These are phyloP conservation scores for Hyposoter didymator DNA, from an alignment of 2,888 invertebrate genomes.

Conservation along the genomic window DNA sequence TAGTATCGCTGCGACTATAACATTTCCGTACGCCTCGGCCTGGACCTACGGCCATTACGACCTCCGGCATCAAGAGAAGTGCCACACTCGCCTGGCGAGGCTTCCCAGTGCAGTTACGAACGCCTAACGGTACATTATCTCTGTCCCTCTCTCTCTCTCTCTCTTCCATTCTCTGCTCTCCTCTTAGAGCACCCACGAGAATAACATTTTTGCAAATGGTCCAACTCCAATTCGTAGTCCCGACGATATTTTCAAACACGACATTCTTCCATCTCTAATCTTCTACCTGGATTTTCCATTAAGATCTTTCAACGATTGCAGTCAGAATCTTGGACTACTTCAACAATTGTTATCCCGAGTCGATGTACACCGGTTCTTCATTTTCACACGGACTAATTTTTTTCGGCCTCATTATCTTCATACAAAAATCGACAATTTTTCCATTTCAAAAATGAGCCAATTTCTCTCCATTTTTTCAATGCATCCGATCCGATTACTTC, in stretches of 20 bases:
- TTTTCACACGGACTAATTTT: background rate
- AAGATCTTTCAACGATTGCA: constrained; percentile 2
- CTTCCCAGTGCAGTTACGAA: constrained; percentile 65
- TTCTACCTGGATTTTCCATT: constrained; percentile 2
- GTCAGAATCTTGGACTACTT: background rate
- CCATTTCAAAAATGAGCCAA: background rate
- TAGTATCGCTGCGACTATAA: constrained; percentile 49
- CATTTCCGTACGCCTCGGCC: constrained; percentile 56
- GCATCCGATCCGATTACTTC: too few relatives aligned
- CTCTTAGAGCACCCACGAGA: constrained; percentile 31
- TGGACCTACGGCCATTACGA: constrained; percentile 68
- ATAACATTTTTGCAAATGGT: constrained; percentile 35
- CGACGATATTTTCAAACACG: background rate
- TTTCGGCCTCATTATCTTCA: too few relatives aligned
- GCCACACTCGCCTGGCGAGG: constrained; percentile 40
- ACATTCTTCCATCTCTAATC: constrained; percentile 2
- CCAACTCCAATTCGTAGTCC: constrained; percentile 9
- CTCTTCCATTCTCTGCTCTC: constrained; percentile 5
- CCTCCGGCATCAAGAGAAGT: constrained; percentile 63
- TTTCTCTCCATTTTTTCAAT: too few relatives aligned
- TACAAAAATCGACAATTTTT: background rate
- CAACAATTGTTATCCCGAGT: background rate
- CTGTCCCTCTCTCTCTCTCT: constrained; percentile 27
- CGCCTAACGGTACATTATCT: constrained; percentile 65
- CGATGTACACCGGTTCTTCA: background rate